Evolutionary conservation across 2,797 vertebrate species (phyloP), one percentile per base, ranked within the genome.

Genomic region (Vespertilio murinus): DNA sequence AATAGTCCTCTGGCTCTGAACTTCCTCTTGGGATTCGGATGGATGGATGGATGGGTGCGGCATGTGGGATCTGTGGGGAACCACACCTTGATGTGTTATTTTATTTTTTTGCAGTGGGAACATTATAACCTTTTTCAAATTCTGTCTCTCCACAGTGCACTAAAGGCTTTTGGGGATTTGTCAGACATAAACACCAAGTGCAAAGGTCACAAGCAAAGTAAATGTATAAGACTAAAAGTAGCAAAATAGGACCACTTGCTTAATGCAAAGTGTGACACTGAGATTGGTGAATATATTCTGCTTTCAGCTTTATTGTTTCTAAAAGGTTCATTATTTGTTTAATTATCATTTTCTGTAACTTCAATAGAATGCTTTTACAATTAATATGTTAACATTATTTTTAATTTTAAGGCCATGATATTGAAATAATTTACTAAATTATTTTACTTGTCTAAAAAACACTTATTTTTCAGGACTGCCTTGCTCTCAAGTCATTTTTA

Each of bases 81-180:
- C 8, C 7, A 71, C 20, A 90, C 11, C 10, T 28, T 79, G 67
- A 52, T 83, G 18, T 52, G 42, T 82, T 78, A 17, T 54, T 94
- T 88, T 79, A 77, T 87, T 91, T 89, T 89, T 85, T 84, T 47
- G n/a, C 81, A 12, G 47, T 94, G 74, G 92, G 20, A 78, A 42
- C 54, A 56, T 67, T 61, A 73, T 38, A 56, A 22, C 45, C 23
- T 79, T 92, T 95, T 71, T 54, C 17, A 71, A 52, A 79, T 67
- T 78, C 83, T 91, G 0, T 64, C 71, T 96, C 25, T 84, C 78
- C 74, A 22, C 3, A 2, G 6, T 94, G 3, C 45, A 56, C 35
- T 85, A 65, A 87, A 96, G 33, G 40, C 61, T 94, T 70, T 69
- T 2, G 38, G 30, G 56, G 49, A 38, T 75, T 88, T 88, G 30